Evolutionary conservation across 2,113 vertebrate genomes (phyloP).

Genomic region (Pygoscelis antarcticus): DNA sequence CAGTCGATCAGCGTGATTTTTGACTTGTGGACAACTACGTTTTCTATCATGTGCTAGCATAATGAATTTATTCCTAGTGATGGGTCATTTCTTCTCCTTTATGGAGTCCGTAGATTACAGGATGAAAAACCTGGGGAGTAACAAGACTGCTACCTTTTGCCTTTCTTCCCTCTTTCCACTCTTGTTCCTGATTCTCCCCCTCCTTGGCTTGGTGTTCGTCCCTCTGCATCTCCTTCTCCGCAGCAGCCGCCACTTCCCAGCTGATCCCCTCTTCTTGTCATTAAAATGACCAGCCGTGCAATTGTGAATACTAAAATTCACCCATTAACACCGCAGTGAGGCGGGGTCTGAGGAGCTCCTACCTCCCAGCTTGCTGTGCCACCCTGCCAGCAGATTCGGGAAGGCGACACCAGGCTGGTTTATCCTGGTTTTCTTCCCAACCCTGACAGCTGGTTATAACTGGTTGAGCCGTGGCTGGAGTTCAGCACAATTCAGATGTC

Average conservation of each 20-base stretch:
- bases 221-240: not conserved
- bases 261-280: not conserved
- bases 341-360: not conserved
- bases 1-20: not conserved
- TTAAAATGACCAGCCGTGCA: not conserved
- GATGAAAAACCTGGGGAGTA: not conserved
- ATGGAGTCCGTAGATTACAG: not conserved
- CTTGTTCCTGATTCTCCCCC: not conserved
- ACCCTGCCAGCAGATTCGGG: not conserved
- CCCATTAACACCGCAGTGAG: not conserved
- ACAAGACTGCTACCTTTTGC: not conserved
- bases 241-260: not conserved
- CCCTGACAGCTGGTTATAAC: slow-evolving; percentile 37
- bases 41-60: not conserved
- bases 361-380: slow-evolving; percentile 23
- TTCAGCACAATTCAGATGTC: slow-evolving; percentile 29
- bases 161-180: not conserved
- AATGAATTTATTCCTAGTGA: not conserved
- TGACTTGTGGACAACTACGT: not conserved
- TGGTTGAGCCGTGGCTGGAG: slow-evolving; percentile 9
- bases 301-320: not conserved
- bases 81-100: not conserved
- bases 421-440: slow-evolving; percentile 25
- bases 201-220: not conserved
- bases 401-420: not conserved